Evolutionary conservation across 2,113 vertebrate genomes (phyloP).

Genomic region (Salvelinus fontinalis): DNA sequence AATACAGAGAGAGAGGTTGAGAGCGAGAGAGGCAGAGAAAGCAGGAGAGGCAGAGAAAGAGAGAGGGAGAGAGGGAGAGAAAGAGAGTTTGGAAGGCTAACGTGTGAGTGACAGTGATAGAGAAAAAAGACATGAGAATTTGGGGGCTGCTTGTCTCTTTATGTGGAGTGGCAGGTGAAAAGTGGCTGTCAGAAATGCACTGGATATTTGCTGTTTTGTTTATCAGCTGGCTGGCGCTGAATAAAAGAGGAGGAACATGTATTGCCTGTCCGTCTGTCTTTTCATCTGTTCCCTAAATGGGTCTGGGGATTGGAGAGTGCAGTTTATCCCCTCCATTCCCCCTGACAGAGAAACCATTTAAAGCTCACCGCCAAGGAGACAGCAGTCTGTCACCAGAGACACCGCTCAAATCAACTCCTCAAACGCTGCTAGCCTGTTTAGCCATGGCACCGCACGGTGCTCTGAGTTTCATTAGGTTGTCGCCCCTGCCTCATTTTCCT

Average conservation of each 20-base stretch:
- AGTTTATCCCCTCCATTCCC: constrained; percentile 64
- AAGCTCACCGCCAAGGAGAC: constrained; percentile 46
- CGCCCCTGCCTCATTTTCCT: constrained; percentile 28
- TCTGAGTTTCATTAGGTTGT: constrained; percentile 21
- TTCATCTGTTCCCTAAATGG: constrained; percentile 69
- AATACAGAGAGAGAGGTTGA: not conserved
- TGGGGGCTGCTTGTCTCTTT: constrained; percentile 35
- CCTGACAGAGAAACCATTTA: constrained; percentile 65
- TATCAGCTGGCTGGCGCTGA: constrained; percentile 54
- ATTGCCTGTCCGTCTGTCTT: constrained; percentile 62
- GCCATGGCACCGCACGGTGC: constrained; percentile 32
- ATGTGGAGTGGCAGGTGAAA: constrained; percentile 66
- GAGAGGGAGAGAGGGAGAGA: not conserved
- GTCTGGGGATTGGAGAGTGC: constrained; percentile 66
- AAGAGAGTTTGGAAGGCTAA: constrained; percentile 24
- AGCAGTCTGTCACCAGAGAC: constrained; percentile 62
- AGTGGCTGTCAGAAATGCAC: constrained; percentile 66
- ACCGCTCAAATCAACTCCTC: constrained; percentile 55
- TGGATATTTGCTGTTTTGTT: constrained; percentile 70
- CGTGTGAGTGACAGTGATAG: constrained; percentile 45
- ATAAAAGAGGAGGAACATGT: constrained; percentile 65
- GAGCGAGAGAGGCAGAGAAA: too few relatives aligned
- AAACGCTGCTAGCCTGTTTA: constrained; percentile 32
- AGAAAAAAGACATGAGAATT: constrained; percentile 9
- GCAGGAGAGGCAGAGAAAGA: not conserved